These are phyloP conservation scores for Drosophila ironensis DNA, from an alignment of 1,140 invertebrate species.

Conservation along the genomic window DNA sequence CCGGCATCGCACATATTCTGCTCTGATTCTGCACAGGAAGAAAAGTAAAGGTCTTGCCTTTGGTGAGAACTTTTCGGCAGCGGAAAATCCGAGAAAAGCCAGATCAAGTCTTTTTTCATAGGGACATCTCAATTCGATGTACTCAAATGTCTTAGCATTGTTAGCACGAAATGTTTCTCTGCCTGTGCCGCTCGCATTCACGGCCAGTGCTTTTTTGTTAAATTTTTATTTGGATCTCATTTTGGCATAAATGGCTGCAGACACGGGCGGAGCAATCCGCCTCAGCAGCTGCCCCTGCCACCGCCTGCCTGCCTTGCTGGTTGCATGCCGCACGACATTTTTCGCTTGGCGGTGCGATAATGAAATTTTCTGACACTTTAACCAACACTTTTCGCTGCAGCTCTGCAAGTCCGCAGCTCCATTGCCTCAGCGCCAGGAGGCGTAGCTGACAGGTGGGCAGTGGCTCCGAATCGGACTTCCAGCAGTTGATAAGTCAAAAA, in stretches of 20 bases:
- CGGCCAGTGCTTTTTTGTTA: constrained; percentile 27
- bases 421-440: constrained; percentile 24
- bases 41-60: not conserved
- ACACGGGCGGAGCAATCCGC: constrained; percentile 55
- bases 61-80: not conserved
- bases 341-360: constrained; percentile 69
- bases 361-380: constrained; percentile 79
- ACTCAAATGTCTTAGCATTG: not conserved
- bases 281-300: constrained; percentile 16
- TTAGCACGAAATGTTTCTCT: constrained; percentile 4
- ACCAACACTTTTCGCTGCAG: constrained; percentile 69
- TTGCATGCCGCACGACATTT: constrained; percentile 78
- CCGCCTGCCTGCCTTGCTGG: constrained; percentile 1
- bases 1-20: constrained; percentile 42
- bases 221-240: constrained; percentile 71
- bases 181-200: not conserved
- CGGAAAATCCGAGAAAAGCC: not conserved
- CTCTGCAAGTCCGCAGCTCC: constrained; percentile 15
- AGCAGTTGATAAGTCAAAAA: constrained; percentile 73
- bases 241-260: constrained; percentile 76
- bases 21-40: constrained; percentile 9
- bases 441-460: constrained; percentile 56
- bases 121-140: too few relatives aligned
- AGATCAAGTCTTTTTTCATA: too few relatives aligned
- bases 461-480: constrained; percentile 26